phyloP scores from a whole-genome alignment of 2,113 vertebrate genomes.

The Anser brachyrhynchus region DNA sequence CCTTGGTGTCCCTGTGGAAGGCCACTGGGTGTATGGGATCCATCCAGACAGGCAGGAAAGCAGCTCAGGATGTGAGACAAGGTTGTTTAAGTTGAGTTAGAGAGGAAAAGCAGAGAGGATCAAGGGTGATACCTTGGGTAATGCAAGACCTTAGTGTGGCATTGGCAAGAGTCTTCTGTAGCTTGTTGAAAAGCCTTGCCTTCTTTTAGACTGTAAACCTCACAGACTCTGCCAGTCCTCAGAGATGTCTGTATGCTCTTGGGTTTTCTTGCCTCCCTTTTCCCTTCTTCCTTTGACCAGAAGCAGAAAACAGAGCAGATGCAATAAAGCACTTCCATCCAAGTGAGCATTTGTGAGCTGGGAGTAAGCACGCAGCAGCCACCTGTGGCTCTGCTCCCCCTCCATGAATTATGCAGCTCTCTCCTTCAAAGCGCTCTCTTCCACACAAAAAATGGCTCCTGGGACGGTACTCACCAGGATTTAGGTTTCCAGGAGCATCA shows the following conservation, averaged over 20 bases:
- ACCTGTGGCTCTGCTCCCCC: background rate
- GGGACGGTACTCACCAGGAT: background rate
- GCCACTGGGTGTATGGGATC: background rate
- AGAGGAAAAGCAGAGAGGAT: background rate
- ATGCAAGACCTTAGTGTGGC: background rate
- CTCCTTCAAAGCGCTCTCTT: background rate
- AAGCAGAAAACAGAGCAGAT: background rate
- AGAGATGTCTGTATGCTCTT: background rate
- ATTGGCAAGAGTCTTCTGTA: background rate
- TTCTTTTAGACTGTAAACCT: background rate
- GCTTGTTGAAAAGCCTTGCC: fast-evolving
- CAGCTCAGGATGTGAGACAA: background rate
- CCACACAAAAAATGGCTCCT: background rate
- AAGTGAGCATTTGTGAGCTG: background rate
- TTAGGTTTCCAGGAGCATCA: background rate
- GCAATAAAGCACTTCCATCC: background rate
- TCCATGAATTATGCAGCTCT: background rate
- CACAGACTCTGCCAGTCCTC: background rate
- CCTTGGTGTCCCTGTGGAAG: background rate
- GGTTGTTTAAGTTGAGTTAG: background rate
- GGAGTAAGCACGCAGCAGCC: background rate
- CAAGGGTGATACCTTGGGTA: background rate
- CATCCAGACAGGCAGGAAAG: background rate
- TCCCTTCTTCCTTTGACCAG: background rate
- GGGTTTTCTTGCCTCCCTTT: background rate